Conservation (phyloP, 2,888 invertebrate genomes). For the Dione vanillae region DNA sequence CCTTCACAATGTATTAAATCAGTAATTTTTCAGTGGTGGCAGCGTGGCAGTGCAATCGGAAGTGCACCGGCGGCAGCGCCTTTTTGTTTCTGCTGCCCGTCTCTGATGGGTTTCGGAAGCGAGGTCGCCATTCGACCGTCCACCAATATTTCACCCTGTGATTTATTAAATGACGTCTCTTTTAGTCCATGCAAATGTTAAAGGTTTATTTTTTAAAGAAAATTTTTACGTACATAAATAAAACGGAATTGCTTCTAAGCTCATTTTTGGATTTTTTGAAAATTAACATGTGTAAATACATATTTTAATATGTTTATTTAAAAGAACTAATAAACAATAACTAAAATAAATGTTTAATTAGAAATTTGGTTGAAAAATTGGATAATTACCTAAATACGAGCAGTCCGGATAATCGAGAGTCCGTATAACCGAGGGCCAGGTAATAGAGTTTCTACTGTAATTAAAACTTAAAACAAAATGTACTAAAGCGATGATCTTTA, state of each 20-base stretch:
- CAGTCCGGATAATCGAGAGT: too few species aligned
- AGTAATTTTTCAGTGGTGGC: constrained; percentile 78
- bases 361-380: too few species aligned
- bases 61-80: constrained; percentile 73
- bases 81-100: constrained; percentile 76
- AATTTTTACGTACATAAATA: constrained; percentile 6
- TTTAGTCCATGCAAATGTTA: constrained; percentile 39
- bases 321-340: too few species aligned
- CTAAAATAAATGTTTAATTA: too few species aligned
- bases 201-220: constrained; percentile 33
- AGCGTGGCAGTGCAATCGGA: constrained; percentile 77
- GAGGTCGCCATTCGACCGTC: constrained; percentile 75
- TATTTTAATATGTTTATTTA: too few species aligned
- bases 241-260: constrained; percentile 7
- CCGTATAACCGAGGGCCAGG: too few species aligned
- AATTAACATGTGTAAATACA: too few species aligned
- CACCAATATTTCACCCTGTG: constrained; percentile 72
- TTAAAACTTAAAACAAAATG: too few species aligned
- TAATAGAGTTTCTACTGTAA: too few species aligned
- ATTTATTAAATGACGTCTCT: constrained; percentile 68
- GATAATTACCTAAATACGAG: too few species aligned
- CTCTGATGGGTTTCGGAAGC: constrained; percentile 80
- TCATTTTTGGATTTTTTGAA: too few species aligned
- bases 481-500: not conserved
- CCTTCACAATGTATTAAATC: constrained; percentile 68